Percentiles rank a stretch among this genome's conserved stretches.
These are phyloP conservation scores for Drosophila cracens DNA, from an alignment of 2,888 invertebrate genomes.

Conservation along the genomic window DNA sequence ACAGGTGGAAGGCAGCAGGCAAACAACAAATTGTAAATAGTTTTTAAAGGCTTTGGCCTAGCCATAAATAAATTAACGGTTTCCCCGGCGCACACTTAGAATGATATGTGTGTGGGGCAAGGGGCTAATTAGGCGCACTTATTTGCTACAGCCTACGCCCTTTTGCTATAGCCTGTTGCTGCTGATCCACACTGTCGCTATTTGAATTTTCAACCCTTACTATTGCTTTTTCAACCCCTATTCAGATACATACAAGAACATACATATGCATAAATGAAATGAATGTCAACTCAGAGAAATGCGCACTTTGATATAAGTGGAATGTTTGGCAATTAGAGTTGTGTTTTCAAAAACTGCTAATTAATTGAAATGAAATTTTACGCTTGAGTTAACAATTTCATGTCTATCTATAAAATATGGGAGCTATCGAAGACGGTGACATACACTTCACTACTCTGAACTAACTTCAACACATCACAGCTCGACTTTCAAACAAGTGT, in stretches of 20 bases:
- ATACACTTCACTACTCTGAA: neutral
- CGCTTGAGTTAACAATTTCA: neutral
- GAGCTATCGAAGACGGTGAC: neutral
- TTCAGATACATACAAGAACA: neutral
- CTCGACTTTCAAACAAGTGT: neutral
- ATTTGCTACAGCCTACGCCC: conserved; percentile 51
- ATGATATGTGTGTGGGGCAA: neutral
- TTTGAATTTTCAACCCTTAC: neutral
- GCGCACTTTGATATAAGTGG: neutral
- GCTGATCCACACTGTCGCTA: neutral
- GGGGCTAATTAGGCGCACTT: conserved; percentile 55
- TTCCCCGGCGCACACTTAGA: conserved; percentile 3
- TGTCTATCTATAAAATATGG: neutral
- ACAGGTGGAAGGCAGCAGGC: neutral
- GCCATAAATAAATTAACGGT: conserved; percentile 64
- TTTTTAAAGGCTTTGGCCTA: conserved; percentile 17
- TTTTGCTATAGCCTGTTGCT: conserved; percentile 28
- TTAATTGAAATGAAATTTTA: conserved; percentile 20
- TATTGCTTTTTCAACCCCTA: neutral
- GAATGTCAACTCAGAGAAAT: neutral
- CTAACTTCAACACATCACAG: neutral
- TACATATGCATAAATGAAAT: neutral
- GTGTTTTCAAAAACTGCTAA: conserved; percentile 5
- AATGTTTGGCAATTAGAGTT: conserved; percentile 25
- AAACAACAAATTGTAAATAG: conserved; percentile 16